Evolutionary conservation across 30 jellyfish, hydroid and myxozoan genomes (phyloP).

Genomic region (Sanderia malayensis): DNA sequence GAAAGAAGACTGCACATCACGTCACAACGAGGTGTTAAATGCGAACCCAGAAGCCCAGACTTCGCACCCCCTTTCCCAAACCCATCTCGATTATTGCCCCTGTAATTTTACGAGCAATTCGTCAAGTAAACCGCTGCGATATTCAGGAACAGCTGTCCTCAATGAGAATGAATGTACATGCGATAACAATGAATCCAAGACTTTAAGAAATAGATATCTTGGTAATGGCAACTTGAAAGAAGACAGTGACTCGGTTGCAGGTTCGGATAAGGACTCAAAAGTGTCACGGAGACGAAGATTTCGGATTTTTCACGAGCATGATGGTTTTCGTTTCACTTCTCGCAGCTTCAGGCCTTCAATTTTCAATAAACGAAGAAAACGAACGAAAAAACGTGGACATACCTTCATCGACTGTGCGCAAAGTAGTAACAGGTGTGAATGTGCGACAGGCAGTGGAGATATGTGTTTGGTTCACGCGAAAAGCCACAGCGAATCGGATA

Average conservation of each 20-base stretch:
- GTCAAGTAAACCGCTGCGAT: background rate
- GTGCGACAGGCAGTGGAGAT: constrained; percentile 50
- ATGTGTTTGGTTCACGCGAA: constrained; percentile 47
- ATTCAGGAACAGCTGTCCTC: background rate
- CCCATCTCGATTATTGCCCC: background rate
- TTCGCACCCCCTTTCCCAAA: background rate
- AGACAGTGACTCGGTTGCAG: background rate
- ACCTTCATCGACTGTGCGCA: constrained; percentile 22
- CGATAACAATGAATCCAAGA: background rate
- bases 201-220: background rate
- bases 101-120: background rate
- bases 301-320: background rate
- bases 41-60: no score
- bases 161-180: background rate
- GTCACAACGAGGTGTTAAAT: background rate
- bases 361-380: constrained; percentile 28
- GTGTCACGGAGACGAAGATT: background rate
- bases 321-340: background rate
- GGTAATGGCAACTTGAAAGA: background rate
- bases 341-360: constrained; percentile 9
- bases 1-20: no score
- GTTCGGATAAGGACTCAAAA: background rate
- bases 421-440: constrained; percentile 31
- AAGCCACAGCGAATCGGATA: constrained; percentile 60
- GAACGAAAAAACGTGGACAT: constrained; percentile 47